These are phyloP conservation scores for Lordiphosa stackelbergi DNA, from an alignment of 1,140 invertebrate species.

Conservation along the genomic window DNA sequence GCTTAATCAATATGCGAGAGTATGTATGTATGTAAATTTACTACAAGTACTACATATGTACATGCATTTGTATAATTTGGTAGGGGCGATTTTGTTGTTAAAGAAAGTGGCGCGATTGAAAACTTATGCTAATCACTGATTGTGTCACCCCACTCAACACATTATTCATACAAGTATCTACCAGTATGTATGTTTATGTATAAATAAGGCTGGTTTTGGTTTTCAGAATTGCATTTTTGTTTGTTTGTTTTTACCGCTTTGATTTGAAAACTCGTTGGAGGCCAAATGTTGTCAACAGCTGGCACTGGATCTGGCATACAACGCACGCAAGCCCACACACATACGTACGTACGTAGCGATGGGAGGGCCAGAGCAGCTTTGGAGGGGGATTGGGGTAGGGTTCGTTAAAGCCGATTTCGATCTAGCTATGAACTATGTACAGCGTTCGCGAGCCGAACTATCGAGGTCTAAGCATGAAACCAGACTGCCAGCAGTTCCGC, in stretches of 20 bases:
- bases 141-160: conserved; percentile 7
- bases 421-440: conserved; percentile 24
- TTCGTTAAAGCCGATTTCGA: conserved; percentile 22
- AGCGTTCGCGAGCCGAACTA: conserved; percentile 41
- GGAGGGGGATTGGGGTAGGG: conserved; percentile 1
- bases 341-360: conserved; percentile 7
- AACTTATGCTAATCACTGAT: conserved; percentile 5
- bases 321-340: conserved; percentile 16
- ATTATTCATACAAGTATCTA: conserved; percentile 1
- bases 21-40: neutral
- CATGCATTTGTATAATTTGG: no score
- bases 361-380: conserved; percentile 2
- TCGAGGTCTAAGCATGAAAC: conserved; percentile 51
- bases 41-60: no score
- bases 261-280: conserved; percentile 29
- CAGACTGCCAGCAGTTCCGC: conserved; percentile 33
- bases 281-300: conserved; percentile 18
- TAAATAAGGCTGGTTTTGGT: conserved; percentile 1
- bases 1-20: conserved; percentile 3
- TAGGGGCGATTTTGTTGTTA: no score
- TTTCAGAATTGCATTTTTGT: conserved; percentile 2
- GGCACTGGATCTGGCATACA: conserved; percentile 25
- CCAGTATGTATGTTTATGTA: conserved; percentile 1
- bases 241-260: conserved; percentile 43
- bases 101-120: neutral